Percentiles rank a stretch among this genome's conserved stretches.
These are phyloP conservation scores for Heterodera carotae DNA, from an alignment of 1,140 invertebrate species.

Conservation along the genomic window DNA sequence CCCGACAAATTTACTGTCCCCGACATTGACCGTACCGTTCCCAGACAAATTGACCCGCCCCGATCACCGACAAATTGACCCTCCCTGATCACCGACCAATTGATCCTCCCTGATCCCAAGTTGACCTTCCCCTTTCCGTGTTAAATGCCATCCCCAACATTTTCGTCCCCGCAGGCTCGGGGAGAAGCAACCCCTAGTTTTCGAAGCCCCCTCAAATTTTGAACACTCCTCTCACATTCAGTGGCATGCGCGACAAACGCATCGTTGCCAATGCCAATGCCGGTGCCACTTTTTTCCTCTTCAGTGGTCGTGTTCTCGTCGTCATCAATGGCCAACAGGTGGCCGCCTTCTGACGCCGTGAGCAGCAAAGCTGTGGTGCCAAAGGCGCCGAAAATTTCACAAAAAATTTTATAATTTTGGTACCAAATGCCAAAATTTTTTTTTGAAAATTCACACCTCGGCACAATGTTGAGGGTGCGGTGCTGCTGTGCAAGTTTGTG, in stretches of 20 bases:
- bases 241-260: conserved; percentile 6
- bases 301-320: conserved; percentile 3
- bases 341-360: background rate
- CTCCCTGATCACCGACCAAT: no score
- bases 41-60: no score
- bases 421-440: background rate
- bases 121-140: no score
- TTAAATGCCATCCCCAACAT: no score
- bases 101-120: no score
- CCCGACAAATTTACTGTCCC: no score
- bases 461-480: background rate
- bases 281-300: conserved; percentile 4
- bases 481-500: background rate
- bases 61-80: no score
- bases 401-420: background rate
- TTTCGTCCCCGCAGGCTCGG: no score
- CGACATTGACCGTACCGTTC: no score
- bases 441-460: background rate
- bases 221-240: conserved; percentile 1
- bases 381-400: background rate
- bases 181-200: conserved; percentile 1
- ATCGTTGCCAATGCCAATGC: background rate
- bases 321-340: conserved; percentile 2
- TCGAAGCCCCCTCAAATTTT: background rate
- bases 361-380: background rate